Evolutionary conservation across 2,888 invertebrate species (phyloP).

Genomic region (Scaptodrosophila latifasciaeformis): DNA sequence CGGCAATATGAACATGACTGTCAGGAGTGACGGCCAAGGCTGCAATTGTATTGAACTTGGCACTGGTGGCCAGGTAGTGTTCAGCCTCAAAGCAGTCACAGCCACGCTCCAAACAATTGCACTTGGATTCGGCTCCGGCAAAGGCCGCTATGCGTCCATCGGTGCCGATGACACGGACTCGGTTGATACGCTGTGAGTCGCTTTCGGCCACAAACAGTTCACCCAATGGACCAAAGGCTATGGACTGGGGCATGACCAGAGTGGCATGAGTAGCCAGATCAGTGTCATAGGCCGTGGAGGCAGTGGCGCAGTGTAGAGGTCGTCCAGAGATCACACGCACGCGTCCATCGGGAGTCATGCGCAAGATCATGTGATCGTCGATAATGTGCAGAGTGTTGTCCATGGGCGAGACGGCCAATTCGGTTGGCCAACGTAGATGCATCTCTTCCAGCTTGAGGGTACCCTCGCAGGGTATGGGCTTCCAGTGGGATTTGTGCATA

Average conservation of each 20-base stretch:
- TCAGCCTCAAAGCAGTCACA: conserved; percentile 96
- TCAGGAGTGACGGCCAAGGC: conserved; percentile 95
- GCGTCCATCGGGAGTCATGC: conserved; percentile 92
- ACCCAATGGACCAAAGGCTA: conserved; percentile 94
- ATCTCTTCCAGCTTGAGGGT: conserved; percentile 94
- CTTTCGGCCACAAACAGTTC: conserved; percentile 96
- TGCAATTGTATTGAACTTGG: conserved; percentile 95
- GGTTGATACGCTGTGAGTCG: conserved; percentile 94
- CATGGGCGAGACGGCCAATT: conserved; percentile 93
- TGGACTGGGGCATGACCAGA: conserved; percentile 94
- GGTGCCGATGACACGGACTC: conserved; percentile 92
- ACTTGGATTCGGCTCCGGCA: conserved; percentile 95
- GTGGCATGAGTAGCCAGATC: conserved; percentile 94
- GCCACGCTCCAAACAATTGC: conserved; percentile 92
- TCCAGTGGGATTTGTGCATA: conserved; percentile 95
- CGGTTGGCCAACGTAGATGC: conserved; percentile 96
- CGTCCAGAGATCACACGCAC: conserved; percentile 95
- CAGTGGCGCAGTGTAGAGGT: conserved; percentile 93
- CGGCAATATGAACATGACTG: conserved; percentile 95
- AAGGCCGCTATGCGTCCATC: conserved; percentile 95
- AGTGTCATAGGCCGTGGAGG: conserved; percentile 85
- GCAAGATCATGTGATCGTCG: conserved; percentile 95
- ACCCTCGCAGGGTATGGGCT: conserved; percentile 93
- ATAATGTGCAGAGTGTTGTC: conserved; percentile 97
- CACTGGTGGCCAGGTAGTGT: conserved; percentile 92